phyloP scores from a whole-genome alignment of 2,888 invertebrate species.

The Pammene fasciana region DNA sequence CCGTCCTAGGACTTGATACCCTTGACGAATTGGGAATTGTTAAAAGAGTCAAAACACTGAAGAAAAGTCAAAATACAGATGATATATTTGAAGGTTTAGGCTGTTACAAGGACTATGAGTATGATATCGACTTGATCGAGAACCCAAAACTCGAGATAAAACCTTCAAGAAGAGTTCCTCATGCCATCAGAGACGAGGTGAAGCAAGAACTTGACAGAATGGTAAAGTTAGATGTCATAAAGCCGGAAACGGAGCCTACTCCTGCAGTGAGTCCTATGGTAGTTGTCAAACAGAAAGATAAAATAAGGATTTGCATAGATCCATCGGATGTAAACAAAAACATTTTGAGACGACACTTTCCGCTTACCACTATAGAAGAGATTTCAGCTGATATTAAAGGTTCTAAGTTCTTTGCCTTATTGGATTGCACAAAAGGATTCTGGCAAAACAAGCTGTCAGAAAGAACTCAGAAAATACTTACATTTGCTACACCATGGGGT shows the following conservation, averaged over 20 bases:
- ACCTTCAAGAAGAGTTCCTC: constrained; percentile 32
- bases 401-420: not conserved
- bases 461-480: constrained; percentile 39
- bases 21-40: too few species aligned
- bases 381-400: constrained; percentile 44
- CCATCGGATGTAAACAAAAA: constrained; percentile 44
- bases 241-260: constrained; percentile 45
- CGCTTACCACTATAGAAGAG: constrained; percentile 38
- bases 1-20: too few species aligned
- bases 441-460: constrained; percentile 42
- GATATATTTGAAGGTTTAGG: too few species aligned
- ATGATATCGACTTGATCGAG: too few species aligned
- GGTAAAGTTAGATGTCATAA: constrained; percentile 44
- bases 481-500: constrained; percentile 44
- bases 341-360: constrained; percentile 42
- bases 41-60: too few species aligned
- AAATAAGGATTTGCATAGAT: constrained; percentile 44
- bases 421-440: constrained; percentile 45
- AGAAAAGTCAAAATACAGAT: too few species aligned
- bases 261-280: constrained; percentile 47
- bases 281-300: constrained; percentile 44
- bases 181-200: constrained; percentile 43
- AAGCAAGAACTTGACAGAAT: constrained; percentile 45
- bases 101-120: too few species aligned
- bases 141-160: constrained; percentile 6